Conservation (phyloP, 2,113 vertebrate genomes). For the Microtus ochrogaster region DNA sequence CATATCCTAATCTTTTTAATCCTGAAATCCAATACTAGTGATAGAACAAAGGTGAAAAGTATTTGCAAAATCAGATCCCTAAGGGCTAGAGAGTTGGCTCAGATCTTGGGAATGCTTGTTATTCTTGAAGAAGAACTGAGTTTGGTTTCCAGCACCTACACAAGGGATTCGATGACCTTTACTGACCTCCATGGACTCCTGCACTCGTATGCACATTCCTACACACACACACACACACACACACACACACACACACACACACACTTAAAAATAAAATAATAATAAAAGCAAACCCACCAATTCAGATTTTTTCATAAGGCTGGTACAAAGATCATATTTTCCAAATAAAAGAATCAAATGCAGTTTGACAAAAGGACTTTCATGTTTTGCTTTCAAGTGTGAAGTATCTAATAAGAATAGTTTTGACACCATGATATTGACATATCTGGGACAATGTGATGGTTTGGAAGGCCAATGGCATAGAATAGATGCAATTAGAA, state of each 20-base stretch:
- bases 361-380: conserved; percentile 26
- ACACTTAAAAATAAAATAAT: neutral
- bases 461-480: conserved; percentile 24
- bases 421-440: conserved; percentile 59
- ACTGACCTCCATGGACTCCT: neutral
- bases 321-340: conserved; percentile 49
- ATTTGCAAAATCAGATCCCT: neutral
- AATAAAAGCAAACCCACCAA: neutral
- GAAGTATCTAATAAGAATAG: conserved; percentile 35
- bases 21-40: conserved; percentile 11
- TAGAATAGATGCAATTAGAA: conserved; percentile 48
- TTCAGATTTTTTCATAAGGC: neutral
- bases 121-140: neutral
- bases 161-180: neutral
- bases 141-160: neutral
- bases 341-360: conserved; percentile 45
- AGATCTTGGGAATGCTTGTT: neutral
- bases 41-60: neutral
- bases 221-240: neutral
- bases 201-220: too few species aligned
- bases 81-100: neutral
- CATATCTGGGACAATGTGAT: conserved; percentile 49
- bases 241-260: too few species aligned
- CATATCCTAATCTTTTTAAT: neutral
- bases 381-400: neutral